Base-by-base conservation (phyloP, 1,140 invertebrate genomes). In the Pteromalus puparum region DNA sequence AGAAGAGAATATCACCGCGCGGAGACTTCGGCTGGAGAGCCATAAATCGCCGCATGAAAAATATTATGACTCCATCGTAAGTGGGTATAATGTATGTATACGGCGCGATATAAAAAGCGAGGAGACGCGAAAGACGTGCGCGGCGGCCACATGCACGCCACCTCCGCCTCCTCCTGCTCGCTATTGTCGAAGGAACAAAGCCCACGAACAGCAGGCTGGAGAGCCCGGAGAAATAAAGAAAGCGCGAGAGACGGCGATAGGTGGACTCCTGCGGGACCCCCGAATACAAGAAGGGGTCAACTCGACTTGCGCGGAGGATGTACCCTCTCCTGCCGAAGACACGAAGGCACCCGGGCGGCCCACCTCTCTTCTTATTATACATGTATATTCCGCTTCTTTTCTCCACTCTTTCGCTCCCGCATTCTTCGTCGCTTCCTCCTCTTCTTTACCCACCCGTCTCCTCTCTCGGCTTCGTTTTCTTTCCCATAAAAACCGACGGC, bases 131-230 rank as follows among this genome's bases (percentile, higher is more conserved):
- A 88, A 86, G 82, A 80, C 70, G 70, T 68, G 30, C 34, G 53
- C 30, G 18, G 13, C 34, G 28, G 21, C 4, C 38, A 46, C 76
- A 61, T 75, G 53, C 68, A 68, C 53, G 70, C 30, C 24, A 78
- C 83, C 77, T 79, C 65, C 77, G 24, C 26, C 75, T 72, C 75
- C 76, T 61, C 10, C 76, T 61, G 9, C 15, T 18, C 10, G 74
- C 76, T 67, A 92, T 90, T 90, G 90, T 90, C 86, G 89, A 87
- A 74, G 83, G 90, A 89, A 91, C 90, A 91, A 91, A 90, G 88
- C 87, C 85, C 70, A 46, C 61, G 74, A 81, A 82, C 72, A 77
- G 53, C 48, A 61, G 53, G 4, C 53, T 21, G 15, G 48, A 61
- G 73, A 80, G 80, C 38, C 46, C 48, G 34, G 72, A 84, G 72